Evolutionary conservation across 2,888 invertebrate species (phyloP).

Genomic region (Nemotelus nigrinus): DNA sequence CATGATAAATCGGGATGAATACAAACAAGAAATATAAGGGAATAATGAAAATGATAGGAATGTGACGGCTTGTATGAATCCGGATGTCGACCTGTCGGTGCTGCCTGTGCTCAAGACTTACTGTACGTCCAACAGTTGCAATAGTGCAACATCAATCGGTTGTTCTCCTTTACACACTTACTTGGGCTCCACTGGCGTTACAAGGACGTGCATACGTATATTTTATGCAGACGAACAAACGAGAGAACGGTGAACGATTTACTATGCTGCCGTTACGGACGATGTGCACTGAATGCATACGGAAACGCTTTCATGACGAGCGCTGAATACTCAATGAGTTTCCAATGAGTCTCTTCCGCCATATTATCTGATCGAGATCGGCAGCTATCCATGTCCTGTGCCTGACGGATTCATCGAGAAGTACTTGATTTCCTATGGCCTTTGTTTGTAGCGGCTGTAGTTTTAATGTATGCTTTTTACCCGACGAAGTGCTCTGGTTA

Average conservation of each 20-base stretch:
- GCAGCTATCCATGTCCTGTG: slow-evolving; percentile 6
- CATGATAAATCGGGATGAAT: slow-evolving; percentile 27
- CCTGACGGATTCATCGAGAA: slow-evolving; percentile 17
- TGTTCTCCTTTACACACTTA: neutral
- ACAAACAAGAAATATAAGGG: slow-evolving; percentile 12
- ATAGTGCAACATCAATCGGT: neutral
- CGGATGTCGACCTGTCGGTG: slow-evolving; percentile 20
- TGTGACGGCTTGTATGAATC: slow-evolving; percentile 8
- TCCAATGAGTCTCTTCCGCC: slow-evolving; percentile 35
- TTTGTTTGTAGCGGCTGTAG: neutral
- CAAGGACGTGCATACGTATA: neutral
- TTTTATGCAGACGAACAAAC: neutral
- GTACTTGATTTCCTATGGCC: slow-evolving; percentile 11
- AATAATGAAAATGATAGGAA: slow-evolving; percentile 20
- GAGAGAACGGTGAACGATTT: slow-evolving; percentile 11
- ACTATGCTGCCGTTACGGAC: slow-evolving; percentile 23
- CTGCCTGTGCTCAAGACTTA: neutral
- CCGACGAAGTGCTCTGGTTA: neutral
- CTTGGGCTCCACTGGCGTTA: neutral
- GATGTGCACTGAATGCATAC: slow-evolving; percentile 33
- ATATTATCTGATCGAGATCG: slow-evolving; percentile 31
- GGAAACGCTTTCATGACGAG: slow-evolving; percentile 25
- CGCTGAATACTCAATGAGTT: slow-evolving; percentile 27
- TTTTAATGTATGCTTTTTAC: neutral
- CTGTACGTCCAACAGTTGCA: neutral